Evolutionary conservation across 2,888 invertebrate genomes (phyloP), one percentile per base, ranked within the genome.

Genomic region (Muschampia staudingeri): DNA sequence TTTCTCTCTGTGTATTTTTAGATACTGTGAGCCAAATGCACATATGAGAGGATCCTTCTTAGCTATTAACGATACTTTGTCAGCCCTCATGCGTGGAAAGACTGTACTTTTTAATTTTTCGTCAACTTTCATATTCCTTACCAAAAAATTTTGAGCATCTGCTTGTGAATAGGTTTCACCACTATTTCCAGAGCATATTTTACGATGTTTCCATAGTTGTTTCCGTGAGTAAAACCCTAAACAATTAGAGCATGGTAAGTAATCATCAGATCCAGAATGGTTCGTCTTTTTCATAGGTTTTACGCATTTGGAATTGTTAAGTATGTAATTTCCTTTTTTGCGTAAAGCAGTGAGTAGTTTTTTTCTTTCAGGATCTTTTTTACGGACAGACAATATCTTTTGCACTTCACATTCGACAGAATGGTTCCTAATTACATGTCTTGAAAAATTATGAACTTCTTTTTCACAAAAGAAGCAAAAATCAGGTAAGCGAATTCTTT

Each of bases 31-130:
- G 48, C 80, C 88, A 75, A 84, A 88, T 48, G 82, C 84, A 86
- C 85, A 86, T 37, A 82, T 87, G 14, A 87, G 82, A 8, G 34
- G 14, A 85, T 89, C 87, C 77, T 42, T 37, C 84, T 90, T 89
- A 7, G 88, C 89, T 70, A 87, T 69, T 76, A 89, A 83, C 75
- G 87, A 88, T 81, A 81, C 83, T 76, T 83, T 87, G 52, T 87
- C 88, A 2, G 88, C 82, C 48, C 86, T 56, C 89, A 89, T 89
- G 83, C 87, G 81, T 9, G 82, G 87, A 88, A 90, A 91, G 82
- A 91, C 88, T 34, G 69, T 86, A 30, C 83, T 82, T 70, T 87
- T 86, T 65, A 90, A 88, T 82, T 89, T 88, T 86, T 89, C 81
- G 72, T 90, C 90, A 44, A 90, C 78, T 87, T 88, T 87, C 44